These are phyloP conservation scores for Phainopepla nitens DNA, from an alignment of 2,113 vertebrate species.

Conservation along the genomic window DNA sequence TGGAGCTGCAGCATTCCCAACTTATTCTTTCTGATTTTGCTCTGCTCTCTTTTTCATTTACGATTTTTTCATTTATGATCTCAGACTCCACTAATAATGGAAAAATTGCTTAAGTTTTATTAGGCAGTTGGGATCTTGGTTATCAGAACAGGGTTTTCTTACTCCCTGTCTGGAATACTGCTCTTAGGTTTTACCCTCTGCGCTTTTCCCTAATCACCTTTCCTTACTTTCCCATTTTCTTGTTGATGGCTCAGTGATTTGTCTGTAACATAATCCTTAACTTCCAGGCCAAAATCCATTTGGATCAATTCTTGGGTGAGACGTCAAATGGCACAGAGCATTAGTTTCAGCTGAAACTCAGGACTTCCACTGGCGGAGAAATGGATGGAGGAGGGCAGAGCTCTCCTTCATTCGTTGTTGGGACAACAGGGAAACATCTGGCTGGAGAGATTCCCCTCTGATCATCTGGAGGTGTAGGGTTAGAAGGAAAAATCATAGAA, in stretches of 20 bases:
- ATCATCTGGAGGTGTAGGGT: not conserved
- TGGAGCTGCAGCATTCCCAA: not conserved
- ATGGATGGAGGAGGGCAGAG: not conserved
- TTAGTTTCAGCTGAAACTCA: not conserved
- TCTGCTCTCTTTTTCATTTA: not conserved
- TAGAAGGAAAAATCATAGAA: not conserved
- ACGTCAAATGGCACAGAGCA: not conserved
- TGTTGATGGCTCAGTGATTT: not conserved
- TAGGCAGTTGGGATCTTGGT: not conserved
- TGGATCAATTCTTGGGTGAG: not conserved
- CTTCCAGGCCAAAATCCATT: not conserved
- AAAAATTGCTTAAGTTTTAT: not conserved
- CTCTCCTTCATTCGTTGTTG: rapidly evolving
- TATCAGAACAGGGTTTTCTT: not conserved
- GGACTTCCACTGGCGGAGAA: not conserved
- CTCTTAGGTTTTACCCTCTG: not conserved
- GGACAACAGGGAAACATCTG: not conserved
- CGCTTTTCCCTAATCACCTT: not conserved
- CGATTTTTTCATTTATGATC: not conserved
- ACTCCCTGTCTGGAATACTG: not conserved
- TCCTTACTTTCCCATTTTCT: not conserved
- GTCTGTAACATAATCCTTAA: not conserved
- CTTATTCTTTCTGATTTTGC: not conserved
- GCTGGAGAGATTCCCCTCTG: not conserved
- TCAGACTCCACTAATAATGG: not conserved